Evolutionary conservation across 2,797 vertebrate genomes (phyloP).

Genomic region (Darevskia mixta): DNA sequence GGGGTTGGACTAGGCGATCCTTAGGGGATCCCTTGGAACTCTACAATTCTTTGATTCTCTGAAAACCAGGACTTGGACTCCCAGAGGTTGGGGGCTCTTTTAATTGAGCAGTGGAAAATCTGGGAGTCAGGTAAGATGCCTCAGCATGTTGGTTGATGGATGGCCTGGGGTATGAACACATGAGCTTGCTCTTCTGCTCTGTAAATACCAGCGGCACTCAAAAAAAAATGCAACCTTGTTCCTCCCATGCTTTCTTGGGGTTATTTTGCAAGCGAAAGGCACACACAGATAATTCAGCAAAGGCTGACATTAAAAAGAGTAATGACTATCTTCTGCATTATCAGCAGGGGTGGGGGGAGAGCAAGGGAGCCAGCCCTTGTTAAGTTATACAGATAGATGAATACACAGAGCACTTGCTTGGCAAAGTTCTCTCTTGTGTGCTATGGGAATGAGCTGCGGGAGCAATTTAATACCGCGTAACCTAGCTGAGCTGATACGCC

Average conservation of each 20-base stretch:
- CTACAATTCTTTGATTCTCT: no score
- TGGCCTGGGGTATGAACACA: not conserved
- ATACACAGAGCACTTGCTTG: not conserved
- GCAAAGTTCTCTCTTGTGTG: conserved; percentile 40
- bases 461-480: conserved; percentile 51
- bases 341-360: conserved; percentile 48
- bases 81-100: conserved; percentile 4
- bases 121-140: not conserved
- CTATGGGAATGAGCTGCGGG: conserved; percentile 57
- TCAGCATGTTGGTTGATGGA: rapidly evolving
- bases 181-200: not conserved
- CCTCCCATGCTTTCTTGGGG: not conserved
- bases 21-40: no score
- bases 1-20: no score
- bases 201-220: not conserved
- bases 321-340: conserved; percentile 12
- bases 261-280: not conserved
- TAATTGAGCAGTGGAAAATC: conserved; percentile 4
- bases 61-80: not conserved
- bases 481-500: conserved; percentile 55
- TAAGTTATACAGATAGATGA: conserved; percentile 49
- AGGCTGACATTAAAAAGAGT: conserved; percentile 45
- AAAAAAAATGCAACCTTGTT: not conserved
- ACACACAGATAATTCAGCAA: not conserved
- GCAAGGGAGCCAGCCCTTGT: conserved; percentile 41